Conservation (phyloP, 2,113 vertebrate species). For the Clarias magur region DNA sequence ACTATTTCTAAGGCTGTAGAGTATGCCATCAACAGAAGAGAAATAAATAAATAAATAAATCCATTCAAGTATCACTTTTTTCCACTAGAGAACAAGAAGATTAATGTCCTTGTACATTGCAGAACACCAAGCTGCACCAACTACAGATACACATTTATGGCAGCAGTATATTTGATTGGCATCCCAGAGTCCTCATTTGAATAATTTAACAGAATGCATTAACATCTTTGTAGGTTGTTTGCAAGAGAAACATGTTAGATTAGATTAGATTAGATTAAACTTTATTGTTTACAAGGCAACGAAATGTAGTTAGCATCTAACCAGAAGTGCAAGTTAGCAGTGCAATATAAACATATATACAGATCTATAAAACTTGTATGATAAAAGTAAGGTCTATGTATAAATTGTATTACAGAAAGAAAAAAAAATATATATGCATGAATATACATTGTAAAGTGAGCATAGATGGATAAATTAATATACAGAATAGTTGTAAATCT, state of each 20-base stretch:
- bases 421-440: too few species aligned
- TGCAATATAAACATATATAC: too few species aligned
- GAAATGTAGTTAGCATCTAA: too few species aligned
- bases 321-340: too few species aligned
- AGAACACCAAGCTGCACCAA: constrained; percentile 65
- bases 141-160: constrained; percentile 75
- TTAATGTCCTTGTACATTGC: constrained; percentile 76
- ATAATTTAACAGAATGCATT: constrained; percentile 74
- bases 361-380: too few species aligned
- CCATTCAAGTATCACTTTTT: constrained; percentile 65
- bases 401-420: too few species aligned
- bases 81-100: constrained; percentile 73
- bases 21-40: constrained; percentile 37
- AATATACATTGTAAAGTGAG: too few species aligned
- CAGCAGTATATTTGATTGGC: constrained; percentile 79
- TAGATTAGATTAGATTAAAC: too few species aligned
- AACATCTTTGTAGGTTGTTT: constrained; percentile 55
- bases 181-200: constrained; percentile 74
- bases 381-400: too few species aligned
- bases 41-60: constrained; percentile 72
- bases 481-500: too few species aligned
- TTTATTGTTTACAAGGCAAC: too few species aligned
- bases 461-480: too few species aligned
- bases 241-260: constrained; percentile 2
- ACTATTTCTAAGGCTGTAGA: constrained; percentile 33